These are phyloP conservation scores for Gastrophysa polygoni DNA, from an alignment of 2,888 invertebrate species.

Conservation along the genomic window DNA sequence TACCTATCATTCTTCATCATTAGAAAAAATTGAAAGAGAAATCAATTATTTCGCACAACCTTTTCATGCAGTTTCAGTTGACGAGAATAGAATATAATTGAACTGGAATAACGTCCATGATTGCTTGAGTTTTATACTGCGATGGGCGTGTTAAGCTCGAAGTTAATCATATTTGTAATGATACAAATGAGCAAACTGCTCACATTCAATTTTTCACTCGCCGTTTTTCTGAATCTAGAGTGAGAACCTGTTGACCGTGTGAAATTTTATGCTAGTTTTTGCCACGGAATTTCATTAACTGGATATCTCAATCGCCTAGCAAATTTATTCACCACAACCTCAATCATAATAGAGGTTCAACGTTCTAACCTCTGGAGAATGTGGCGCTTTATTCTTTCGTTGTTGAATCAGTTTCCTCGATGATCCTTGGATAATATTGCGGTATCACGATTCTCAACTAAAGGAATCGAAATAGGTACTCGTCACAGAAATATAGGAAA, in stretches of 20 bases:
- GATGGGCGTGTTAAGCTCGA: no score
- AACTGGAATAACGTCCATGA: no score
- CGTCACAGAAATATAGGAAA: background rate
- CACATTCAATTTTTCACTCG: background rate
- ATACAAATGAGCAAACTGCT: background rate
- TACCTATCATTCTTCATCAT: no score
- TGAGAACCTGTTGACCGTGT: background rate
- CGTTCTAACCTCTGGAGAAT: background rate
- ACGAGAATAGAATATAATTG: no score
- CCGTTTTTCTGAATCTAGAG: no score
- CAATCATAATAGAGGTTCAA: background rate
- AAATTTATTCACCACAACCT: background rate
- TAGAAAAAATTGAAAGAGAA: no score
- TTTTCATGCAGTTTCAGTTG: no score
- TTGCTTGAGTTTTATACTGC: no score
- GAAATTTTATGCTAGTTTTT: background rate
- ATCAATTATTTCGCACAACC: no score
- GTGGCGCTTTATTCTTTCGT: no score
- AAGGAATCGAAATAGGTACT: background rate
- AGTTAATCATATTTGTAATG: no score
- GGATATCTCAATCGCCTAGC: background rate
- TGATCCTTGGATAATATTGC: background rate
- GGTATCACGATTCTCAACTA: background rate
- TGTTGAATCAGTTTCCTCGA: background rate
- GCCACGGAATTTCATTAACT: background rate